phyloP scores from a whole-genome alignment of 1,140 invertebrate genomes.

The Calephelis nemesis region DNA sequence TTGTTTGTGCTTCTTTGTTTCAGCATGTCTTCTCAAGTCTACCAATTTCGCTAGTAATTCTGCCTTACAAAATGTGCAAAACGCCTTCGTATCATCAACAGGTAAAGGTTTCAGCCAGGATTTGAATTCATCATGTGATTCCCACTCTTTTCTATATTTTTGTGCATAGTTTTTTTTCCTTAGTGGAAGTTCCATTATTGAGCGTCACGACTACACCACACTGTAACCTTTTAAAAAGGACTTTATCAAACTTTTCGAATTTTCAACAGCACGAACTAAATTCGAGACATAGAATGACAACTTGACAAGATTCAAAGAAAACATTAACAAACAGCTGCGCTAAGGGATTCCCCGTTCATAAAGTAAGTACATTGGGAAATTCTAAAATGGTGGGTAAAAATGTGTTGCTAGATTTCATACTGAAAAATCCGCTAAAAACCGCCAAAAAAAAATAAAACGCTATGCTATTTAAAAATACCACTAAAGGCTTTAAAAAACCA shows the following conservation, averaged over 20 bases:
- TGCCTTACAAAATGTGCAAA: conserved; percentile 19
- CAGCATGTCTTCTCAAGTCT: conserved; percentile 18
- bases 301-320: conserved; percentile 18
- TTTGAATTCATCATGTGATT: background rate
- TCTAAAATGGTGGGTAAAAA: conserved; percentile 3
- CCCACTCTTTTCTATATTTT: conserved; percentile 13
- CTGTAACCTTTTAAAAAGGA: conserved; percentile 14
- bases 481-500: background rate
- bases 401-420: conserved; percentile 4
- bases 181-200: conserved; percentile 24
- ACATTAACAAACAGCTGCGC: conserved; percentile 16
- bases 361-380: conserved; percentile 16
- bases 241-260: conserved; percentile 5
- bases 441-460: background rate
- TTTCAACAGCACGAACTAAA: conserved; percentile 20
- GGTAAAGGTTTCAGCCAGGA: conserved; percentile 2
- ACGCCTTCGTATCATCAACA: conserved; percentile 8
- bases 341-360: conserved; percentile 22
- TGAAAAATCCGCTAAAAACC: background rate
- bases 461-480: background rate
- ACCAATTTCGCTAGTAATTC: conserved; percentile 15
- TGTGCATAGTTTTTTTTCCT: conserved; percentile 22
- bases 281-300: conserved; percentile 10
- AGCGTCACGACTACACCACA: conserved; percentile 22
- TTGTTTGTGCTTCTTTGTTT: conserved; percentile 24